phyloP scores from a whole-genome alignment of 1,140 invertebrate genomes.

The Nymphalis io region DNA sequence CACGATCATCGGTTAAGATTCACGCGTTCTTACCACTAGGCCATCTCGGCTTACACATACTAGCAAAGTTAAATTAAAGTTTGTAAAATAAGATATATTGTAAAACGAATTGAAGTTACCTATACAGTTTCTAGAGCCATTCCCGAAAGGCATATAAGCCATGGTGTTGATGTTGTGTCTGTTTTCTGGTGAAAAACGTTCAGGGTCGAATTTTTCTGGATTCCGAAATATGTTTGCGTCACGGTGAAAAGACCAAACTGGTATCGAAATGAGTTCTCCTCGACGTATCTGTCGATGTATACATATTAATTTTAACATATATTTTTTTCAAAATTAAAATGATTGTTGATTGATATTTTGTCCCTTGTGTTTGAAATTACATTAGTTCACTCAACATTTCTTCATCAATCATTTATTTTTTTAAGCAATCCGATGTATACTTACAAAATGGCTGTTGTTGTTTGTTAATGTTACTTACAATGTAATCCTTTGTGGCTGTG shows the following conservation, averaged over 20 bases:
- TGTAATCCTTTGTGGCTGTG: conserved; percentile 51
- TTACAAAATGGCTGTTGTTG: no score
- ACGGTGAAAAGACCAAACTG: conserved; percentile 76
- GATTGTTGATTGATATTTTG: no score
- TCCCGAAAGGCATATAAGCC: conserved; percentile 83
- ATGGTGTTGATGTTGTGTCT: conserved; percentile 73
- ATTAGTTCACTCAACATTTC: no score
- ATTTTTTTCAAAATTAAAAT: no score
- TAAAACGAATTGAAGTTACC: conserved; percentile 49
- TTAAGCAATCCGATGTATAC: no score
- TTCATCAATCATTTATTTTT: no score
- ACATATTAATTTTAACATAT: no score
- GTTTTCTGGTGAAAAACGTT: conserved; percentile 81
- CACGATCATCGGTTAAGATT: no score
- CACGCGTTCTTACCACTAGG: no score
- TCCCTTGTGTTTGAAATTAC: no score
- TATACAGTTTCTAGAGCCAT: conserved; percentile 84
- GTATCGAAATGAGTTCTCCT: conserved; percentile 52
- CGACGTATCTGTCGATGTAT: conserved; percentile 31
- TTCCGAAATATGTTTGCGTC: conserved; percentile 79
- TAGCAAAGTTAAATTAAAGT: background rate
- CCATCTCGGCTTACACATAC: no score
- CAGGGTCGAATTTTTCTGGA: conserved; percentile 81
- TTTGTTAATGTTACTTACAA: conserved; percentile 56
- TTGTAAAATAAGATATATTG: no score